phyloP scores from a whole-genome alignment of 2,888 invertebrate species.

The Harpagoxenus sublaevis region DNA sequence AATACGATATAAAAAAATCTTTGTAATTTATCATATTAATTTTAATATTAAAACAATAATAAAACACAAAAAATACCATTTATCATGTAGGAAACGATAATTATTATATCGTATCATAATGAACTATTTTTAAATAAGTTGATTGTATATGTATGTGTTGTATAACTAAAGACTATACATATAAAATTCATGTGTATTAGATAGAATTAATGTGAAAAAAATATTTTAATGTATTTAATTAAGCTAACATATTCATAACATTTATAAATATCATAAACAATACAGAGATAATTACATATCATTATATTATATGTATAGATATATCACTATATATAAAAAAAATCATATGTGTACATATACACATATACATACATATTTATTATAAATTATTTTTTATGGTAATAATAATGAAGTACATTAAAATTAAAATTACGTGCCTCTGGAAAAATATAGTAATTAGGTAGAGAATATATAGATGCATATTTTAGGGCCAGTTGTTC shows the following conservation, averaged over 20 bases:
- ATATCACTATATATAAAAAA: neutral
- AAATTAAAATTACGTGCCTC: neutral
- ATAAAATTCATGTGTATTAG: neutral
- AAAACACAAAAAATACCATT: too few relatives aligned
- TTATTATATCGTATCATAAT: too few relatives aligned
- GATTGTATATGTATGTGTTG: too few relatives aligned
- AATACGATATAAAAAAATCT: too few relatives aligned
- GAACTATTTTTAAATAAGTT: too few relatives aligned
- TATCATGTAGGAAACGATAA: too few relatives aligned
- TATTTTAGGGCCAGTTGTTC: neutral
- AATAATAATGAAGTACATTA: neutral
- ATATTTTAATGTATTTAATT: neutral
- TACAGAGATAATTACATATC: slow-evolving; percentile 4
- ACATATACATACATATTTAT: neutral
- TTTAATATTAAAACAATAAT: too few relatives aligned
- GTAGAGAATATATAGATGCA: neutral
- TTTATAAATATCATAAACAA: neutral
- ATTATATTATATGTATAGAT: neutral
- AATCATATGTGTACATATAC: neutral
- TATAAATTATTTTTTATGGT: neutral
- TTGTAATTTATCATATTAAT: too few relatives aligned
- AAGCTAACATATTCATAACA: neutral
- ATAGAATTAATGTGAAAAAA: neutral
- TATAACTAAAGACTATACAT: neutral
- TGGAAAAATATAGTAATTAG: neutral